Evolutionary conservation across 2,797 vertebrate genomes (phyloP), one percentile per base, ranked within the genome.

Genomic region (Argyrosomus regius): DNA sequence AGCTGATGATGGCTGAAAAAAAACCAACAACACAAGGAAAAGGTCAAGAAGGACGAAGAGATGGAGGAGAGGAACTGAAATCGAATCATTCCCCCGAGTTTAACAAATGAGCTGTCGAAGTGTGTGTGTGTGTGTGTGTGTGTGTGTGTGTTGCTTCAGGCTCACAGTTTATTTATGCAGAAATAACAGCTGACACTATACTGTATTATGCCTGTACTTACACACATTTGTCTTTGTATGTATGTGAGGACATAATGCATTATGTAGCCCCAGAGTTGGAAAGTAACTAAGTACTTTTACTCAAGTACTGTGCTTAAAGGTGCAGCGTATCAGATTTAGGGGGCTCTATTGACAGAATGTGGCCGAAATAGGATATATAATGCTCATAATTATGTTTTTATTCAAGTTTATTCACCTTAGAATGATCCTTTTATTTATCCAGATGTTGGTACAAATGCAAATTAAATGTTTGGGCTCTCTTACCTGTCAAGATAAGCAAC

Each of bases 1-100:
- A 81, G 74, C 48, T 24, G 78, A 80, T 90, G 84, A 91, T 85
- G 84, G 68, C 35, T 39, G 78, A 79, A 83, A 86, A 43, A 43
- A 48, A 58, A n/a, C 49, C 16, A 41, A 14, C 35, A 39, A 61
- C 39, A 59, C 3, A 4, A 45, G 22, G 41, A 77, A 78, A 89
- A 90, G 86, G 87, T 85, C 82, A 84, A 77, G 73, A 24, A 68
- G 66, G 73, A 84, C 26, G 41, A 64, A 71, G 46, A 72, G 76
- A 77, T 2, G 24, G 67, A 56, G 73, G 67, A 88, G 70, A 56
- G 58, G 52, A 64, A 43, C 45, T 22, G 56, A 84, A 88, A 87
- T 74, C 81, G 7, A 84, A 88, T 85, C 66, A 66, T 24, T 77
- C 70, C 63, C 39, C 2, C 0, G 63, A 80, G 72, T 78, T 83